These are phyloP conservation scores for Tamandua tetradactyla DNA, from an alignment of 2,797 vertebrate genomes.

Conservation along the genomic window DNA sequence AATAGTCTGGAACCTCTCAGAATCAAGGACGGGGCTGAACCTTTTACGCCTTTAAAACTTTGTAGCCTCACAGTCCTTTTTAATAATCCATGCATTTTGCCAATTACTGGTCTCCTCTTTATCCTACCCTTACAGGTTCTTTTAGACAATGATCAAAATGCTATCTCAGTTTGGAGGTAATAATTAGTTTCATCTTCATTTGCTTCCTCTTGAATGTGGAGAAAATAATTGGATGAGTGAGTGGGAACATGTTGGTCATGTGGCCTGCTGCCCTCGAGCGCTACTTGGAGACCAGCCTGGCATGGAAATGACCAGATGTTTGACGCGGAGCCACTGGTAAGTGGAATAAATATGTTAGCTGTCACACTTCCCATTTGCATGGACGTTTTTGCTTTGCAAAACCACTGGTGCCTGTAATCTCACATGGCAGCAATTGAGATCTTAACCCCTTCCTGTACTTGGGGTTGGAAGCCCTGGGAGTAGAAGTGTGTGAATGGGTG, in stretches of 20 bases:
- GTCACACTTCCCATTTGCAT: conserved; percentile 55
- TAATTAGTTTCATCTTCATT: conserved; percentile 68
- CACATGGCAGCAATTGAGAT: conserved; percentile 13
- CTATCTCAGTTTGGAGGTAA: conserved; percentile 66
- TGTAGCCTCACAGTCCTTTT: background rate
- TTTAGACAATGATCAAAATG: conserved; percentile 61
- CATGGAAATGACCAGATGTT: conserved; percentile 81
- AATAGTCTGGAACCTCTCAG: background rate
- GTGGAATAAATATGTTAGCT: conserved; percentile 72
- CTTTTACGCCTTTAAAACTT: background rate
- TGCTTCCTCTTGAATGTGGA: conserved; percentile 65
- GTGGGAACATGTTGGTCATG: conserved; percentile 64
- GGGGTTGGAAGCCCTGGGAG: conserved; percentile 38
- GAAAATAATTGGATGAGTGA: conserved; percentile 73
- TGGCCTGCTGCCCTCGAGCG: conserved; percentile 66
- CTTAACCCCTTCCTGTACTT: conserved; percentile 50
- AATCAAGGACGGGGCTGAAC: conserved; percentile 4
- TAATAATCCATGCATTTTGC: conserved; percentile 41
- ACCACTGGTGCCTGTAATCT: background rate
- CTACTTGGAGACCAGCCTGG: conserved; percentile 77
- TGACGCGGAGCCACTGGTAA: conserved; percentile 72
- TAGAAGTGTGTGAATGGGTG: background rate
- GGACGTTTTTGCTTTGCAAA: conserved; percentile 55
- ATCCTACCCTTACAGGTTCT: conserved; percentile 52
- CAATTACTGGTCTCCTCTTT: background rate